These are phyloP conservation scores for Botia kubotai DNA, from an alignment of 2,797 vertebrate species.

Conservation along the genomic window DNA sequence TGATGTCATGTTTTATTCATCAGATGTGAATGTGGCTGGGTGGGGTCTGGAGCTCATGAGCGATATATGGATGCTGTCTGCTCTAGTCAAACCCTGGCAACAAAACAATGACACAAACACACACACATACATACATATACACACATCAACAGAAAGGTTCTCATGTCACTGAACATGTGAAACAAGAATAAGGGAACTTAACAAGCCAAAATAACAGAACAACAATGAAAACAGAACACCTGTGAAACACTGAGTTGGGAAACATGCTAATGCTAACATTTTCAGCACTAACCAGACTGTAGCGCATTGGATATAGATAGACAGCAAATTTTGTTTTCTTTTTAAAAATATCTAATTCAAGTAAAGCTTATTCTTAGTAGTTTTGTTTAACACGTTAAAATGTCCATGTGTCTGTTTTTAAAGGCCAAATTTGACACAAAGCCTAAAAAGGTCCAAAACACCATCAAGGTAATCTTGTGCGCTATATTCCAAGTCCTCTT, in stretches of 20 bases:
- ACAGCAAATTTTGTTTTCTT: too few relatives aligned
- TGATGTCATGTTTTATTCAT: constrained; percentile 53
- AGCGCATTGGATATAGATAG: too few relatives aligned
- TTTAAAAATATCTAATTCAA: too few relatives aligned
- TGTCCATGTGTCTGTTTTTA: too few relatives aligned
- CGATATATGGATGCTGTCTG: constrained; percentile 63
- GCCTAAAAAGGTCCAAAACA: too few relatives aligned
- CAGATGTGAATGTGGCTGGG: constrained; percentile 65
- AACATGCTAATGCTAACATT: too few relatives aligned
- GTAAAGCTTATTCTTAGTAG: too few relatives aligned
- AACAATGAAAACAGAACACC: constrained; percentile 28
- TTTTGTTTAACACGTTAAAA: too few relatives aligned
- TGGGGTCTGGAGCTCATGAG: constrained; percentile 62
- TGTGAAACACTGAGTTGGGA: not conserved
- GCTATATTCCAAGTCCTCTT: too few relatives aligned
- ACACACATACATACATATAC: constrained; percentile 32
- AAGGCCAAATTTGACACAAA: too few relatives aligned
- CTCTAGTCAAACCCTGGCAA: constrained; percentile 72
- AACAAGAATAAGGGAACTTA: constrained; percentile 51
- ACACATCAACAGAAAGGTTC: constrained; percentile 53
- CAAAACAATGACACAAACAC: constrained; percentile 66
- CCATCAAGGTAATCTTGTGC: too few relatives aligned
- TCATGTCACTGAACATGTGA: constrained; percentile 53
- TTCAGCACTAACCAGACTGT: not conserved
- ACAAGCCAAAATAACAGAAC: not conserved